Base-by-base conservation (phyloP, 2,113 vertebrate species). In the Phylloscopus trochiloides region DNA sequence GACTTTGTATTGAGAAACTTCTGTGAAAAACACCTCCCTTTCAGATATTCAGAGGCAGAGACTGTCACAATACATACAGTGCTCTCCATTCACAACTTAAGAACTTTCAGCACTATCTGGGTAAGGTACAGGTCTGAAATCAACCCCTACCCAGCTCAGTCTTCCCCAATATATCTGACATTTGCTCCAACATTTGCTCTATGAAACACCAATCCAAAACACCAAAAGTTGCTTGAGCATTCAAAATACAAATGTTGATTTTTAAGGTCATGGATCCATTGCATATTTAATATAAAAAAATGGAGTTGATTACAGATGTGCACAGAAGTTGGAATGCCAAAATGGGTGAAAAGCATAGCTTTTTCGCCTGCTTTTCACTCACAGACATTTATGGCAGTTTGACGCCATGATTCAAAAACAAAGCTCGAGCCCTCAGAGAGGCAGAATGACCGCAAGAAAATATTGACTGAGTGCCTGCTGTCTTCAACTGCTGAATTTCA, bases 381-480 rank as follows among this genome's bases (percentile, higher is more conserved):
- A 36, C 43, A 72, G 43, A 58, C 50, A 80, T 88, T 62, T 71
- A 80, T 52, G 36, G 55, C 63, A 58, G 45, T 84, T 95, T 90
- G 32, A 57, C 5, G n/a, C 8, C 25, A 63, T 63, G 57, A 71
- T 87, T 94, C 76, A 87, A 75, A 95, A 94, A 76, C 48, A 89
- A 91, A 92, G 22, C 65, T 72, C 77, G 45, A 45, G 76, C 50
- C 77, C 80, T 92, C 55, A 67, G 76, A 95, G 73, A 72, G 52
- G 21, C 45, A 71, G 65, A 94, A 91, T 96, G 94, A 95, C 88
- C 63, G 7, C 93, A 74, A 96, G 93, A 94, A 96, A 96, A 88
- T 93, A 94, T 90, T 91, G 92, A 95, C 88, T 88, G 93, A 93
- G 63, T 76, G 79, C 85, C 67, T 95, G 87, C 92, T 96, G 78